These are phyloP conservation scores for Nemoura dubitans DNA, from an alignment of 2,888 invertebrate species.

Conservation along the genomic window DNA sequence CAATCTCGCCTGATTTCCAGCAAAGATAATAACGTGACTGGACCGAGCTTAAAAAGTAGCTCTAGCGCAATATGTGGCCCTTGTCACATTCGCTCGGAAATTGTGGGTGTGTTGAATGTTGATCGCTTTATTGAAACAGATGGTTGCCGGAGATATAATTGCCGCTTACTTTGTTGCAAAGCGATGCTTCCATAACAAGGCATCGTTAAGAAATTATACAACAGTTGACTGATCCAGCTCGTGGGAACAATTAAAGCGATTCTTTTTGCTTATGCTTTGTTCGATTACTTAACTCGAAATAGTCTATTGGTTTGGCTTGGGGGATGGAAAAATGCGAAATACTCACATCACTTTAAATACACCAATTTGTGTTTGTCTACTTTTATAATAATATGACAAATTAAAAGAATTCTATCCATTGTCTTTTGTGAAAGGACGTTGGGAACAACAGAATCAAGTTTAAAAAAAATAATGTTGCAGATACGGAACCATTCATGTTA, in stretches of 20 bases:
- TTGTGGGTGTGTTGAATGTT: background rate
- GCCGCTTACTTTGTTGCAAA: background rate
- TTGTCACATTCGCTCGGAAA: background rate
- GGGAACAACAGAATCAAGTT: too few species aligned
- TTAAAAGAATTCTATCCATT: too few species aligned
- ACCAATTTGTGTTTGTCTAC: too few species aligned
- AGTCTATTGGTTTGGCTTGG: too few species aligned
- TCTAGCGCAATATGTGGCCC: background rate
- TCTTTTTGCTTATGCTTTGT: too few species aligned
- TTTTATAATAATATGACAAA: too few species aligned
- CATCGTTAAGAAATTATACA: background rate
- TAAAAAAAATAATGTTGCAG: too few species aligned
- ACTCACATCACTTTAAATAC: too few species aligned
- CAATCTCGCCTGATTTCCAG: background rate
- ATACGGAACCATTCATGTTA: too few species aligned
- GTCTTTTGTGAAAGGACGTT: too few species aligned
- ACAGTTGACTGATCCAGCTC: background rate
- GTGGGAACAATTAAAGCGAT: background rate
- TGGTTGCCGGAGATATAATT: background rate
- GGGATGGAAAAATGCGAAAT: too few species aligned
- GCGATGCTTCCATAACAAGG: background rate
- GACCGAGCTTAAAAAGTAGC: background rate
- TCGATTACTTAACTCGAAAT: too few species aligned
- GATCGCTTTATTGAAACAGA: background rate
- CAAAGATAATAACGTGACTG: background rate